Percentiles rank a stretch among this genome's conserved stretches.
These are phyloP conservation scores for Apotomis betuletana DNA, from an alignment of 2,888 invertebrate species.

Conservation along the genomic window DNA sequence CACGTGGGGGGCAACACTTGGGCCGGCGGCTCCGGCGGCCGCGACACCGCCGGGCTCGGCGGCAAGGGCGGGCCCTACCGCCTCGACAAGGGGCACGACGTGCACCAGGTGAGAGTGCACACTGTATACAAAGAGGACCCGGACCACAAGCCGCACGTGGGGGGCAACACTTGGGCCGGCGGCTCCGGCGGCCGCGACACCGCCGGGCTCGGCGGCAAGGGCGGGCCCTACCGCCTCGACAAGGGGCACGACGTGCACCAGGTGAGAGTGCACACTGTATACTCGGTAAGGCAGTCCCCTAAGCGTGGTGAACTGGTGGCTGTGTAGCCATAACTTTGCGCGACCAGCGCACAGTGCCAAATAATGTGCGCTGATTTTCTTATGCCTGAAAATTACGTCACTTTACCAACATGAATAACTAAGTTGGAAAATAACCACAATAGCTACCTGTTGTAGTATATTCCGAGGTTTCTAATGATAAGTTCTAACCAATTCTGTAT, in stretches of 20 bases:
- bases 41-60: slow-evolving; percentile 97
- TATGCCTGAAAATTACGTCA: no score
- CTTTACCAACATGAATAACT: no score
- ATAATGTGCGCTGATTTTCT: no score
- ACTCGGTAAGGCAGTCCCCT: slow-evolving; percentile 57
- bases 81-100: slow-evolving; percentile 95
- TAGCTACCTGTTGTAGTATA: no score
- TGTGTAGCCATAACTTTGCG: no score
- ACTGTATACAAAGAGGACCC: slow-evolving; percentile 86
- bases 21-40: slow-evolving; percentile 97
- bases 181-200: slow-evolving; percentile 97
- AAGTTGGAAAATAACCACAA: no score
- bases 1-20: slow-evolving; percentile 98
- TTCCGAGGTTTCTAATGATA: no score
- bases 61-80: slow-evolving; percentile 98
- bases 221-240: slow-evolving; percentile 97
- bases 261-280: slow-evolving; percentile 66
- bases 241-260: slow-evolving; percentile 97
- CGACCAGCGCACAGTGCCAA: no score
- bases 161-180: slow-evolving; percentile 98
- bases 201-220: slow-evolving; percentile 97
- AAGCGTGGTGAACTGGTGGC: no score
- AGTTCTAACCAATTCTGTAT: no score
- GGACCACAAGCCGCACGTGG: slow-evolving; percentile 95
- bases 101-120: slow-evolving; percentile 88